Conservation (phyloP, 2,113 vertebrate species). For the Rhinolophus sinicus region DNA sequence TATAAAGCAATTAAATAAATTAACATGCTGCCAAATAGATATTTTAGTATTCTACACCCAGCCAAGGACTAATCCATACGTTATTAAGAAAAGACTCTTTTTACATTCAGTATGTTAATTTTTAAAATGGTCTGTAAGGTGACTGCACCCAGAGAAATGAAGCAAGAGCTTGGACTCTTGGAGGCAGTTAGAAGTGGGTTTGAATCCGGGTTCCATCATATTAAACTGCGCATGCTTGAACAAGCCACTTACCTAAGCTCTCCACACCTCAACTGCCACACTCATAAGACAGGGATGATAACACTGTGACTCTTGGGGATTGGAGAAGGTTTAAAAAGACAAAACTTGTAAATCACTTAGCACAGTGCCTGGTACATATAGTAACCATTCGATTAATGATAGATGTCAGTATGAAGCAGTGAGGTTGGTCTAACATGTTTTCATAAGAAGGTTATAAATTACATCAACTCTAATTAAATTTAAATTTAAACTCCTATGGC, state of each 20-base stretch:
- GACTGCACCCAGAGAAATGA: neutral
- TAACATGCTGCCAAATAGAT: slow-evolving; percentile 68
- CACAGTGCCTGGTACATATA: neutral
- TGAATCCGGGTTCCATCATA: neutral
- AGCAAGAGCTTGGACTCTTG: neutral
- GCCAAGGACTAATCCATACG: slow-evolving; percentile 58
- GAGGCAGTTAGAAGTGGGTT: neutral
- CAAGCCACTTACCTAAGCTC: neutral
- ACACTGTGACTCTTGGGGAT: neutral
- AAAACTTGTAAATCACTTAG: neutral
- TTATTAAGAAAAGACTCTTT: slow-evolving; percentile 53
- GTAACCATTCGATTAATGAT: neutral
- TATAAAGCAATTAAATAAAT: slow-evolving; percentile 82
- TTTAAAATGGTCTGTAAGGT: neutral
- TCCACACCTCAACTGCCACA: rapidly evolving
- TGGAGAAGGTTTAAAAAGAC: neutral
- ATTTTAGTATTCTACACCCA: slow-evolving; percentile 55
- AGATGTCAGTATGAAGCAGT: slow-evolving; percentile 1
- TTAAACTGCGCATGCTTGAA: neutral
- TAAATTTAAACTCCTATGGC: slow-evolving; percentile 13
- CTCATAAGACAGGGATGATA: neutral
- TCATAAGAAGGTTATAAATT: slow-evolving; percentile 20
- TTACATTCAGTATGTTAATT: slow-evolving; percentile 43
- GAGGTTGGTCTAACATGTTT: slow-evolving; percentile 4
- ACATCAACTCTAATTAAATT: slow-evolving; percentile 27